phyloP scores from a whole-genome alignment of 2,113 vertebrate species.

The Columba livia region DNA sequence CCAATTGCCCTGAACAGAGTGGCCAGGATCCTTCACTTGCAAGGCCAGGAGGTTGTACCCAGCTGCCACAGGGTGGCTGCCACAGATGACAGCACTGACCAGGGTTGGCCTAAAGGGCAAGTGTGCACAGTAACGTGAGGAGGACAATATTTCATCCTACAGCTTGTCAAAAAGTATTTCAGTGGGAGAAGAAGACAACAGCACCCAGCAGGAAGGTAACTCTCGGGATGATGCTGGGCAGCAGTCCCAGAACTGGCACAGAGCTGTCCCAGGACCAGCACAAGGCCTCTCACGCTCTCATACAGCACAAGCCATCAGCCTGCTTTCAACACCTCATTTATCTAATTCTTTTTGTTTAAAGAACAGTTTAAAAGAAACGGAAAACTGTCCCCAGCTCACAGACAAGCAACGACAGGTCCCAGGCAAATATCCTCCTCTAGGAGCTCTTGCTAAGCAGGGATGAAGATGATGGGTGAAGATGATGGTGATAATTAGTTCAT shows the following conservation, averaged over 20 bases:
- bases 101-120: background rate
- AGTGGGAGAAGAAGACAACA: background rate
- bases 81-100: background rate
- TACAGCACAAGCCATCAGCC: background rate
- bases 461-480: background rate
- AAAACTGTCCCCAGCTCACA: background rate
- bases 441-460: background rate
- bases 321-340: background rate
- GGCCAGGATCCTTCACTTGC: background rate
- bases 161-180: background rate
- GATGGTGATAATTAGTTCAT: background rate
- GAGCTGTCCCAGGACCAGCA: background rate
- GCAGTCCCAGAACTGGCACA: rapidly evolving
- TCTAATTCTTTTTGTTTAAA: background rate
- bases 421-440: background rate
- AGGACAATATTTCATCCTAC: background rate
- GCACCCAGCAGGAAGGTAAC: background rate
- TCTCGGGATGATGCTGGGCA: background rate
- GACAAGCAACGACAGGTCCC: background rate
- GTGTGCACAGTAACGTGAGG: rapidly evolving
- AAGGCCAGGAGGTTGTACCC: background rate
- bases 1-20: background rate
- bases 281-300: background rate
- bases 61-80: background rate
- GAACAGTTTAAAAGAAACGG: background rate